Conservation (phyloP, 2,888 invertebrate genomes). For the Ormyrus nitidulus region DNA sequence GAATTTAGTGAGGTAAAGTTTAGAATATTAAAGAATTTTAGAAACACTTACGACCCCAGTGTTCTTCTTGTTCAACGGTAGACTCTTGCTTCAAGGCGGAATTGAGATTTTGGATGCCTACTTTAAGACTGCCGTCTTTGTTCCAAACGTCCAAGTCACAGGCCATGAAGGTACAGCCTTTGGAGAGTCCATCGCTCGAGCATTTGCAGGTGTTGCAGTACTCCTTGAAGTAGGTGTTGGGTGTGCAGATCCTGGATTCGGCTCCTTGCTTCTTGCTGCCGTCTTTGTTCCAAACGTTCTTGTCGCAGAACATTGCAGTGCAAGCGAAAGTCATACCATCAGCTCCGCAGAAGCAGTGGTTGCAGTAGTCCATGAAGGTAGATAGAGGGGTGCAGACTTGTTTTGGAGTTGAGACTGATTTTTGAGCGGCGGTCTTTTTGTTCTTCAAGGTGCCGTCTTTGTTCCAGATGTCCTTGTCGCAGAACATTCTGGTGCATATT, state of each 20-base stretch:
- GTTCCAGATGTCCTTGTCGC: neutral
- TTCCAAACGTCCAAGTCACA: conserved; percentile 50
- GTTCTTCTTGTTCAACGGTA: neutral
- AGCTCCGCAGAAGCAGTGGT: conserved; percentile 78
- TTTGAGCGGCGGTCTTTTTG: too few relatives aligned
- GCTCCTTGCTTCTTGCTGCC: conserved; percentile 7
- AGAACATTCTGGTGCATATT: too few relatives aligned
- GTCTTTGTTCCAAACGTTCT: conserved; percentile 22
- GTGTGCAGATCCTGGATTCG: conserved; percentile 13
- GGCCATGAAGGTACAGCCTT: conserved; percentile 55
- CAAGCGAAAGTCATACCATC: conserved; percentile 70
- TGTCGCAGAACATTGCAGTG: conserved; percentile 32
- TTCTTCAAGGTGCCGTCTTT: neutral
- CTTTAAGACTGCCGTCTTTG: conserved; percentile 14
- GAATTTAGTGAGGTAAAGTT: too few relatives aligned
- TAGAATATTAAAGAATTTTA: neutral
- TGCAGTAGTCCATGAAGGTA: conserved; percentile 75
- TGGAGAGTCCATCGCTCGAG: conserved; percentile 64
- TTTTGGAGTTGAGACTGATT: neutral
- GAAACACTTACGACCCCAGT: conserved; percentile 62
- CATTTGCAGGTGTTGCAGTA: conserved; percentile 80
- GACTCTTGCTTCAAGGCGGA: conserved; percentile 12
- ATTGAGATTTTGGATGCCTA: neutral
- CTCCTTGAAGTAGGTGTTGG: conserved; percentile 60
- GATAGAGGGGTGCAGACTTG: conserved; percentile 48